These are phyloP conservation scores for Rhinopomastus cyanomelas DNA, from an alignment of 2,113 vertebrate species.

Conservation along the genomic window DNA sequence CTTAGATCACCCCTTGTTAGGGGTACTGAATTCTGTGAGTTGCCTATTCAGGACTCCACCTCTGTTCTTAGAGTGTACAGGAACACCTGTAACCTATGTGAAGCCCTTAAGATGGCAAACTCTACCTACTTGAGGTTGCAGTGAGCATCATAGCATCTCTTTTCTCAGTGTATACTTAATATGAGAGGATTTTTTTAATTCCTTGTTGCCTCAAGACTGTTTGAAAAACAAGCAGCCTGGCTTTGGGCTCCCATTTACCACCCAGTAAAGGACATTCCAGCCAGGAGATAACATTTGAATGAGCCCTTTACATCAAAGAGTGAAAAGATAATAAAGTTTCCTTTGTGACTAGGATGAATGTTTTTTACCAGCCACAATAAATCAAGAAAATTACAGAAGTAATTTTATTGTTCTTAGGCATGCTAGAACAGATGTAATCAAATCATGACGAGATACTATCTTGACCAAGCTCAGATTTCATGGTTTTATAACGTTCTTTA, in stretches of 20 bases:
- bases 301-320: not conserved
- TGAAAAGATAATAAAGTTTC: conserved; percentile 9
- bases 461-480: conserved; percentile 27
- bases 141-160: not conserved
- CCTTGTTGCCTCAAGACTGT: not conserved
- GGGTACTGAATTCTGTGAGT: not conserved
- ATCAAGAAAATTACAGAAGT: conserved; percentile 35
- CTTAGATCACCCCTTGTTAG: not conserved
- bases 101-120: not conserved
- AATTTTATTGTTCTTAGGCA: conserved; percentile 23
- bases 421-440: conserved; percentile 17
- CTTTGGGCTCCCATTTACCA: not conserved
- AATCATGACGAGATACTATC: conserved; percentile 34
- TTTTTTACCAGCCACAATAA: conserved; percentile 12
- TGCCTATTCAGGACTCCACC: not conserved
- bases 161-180: not conserved
- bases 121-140: not conserved
- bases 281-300: not conserved
- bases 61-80: not conserved
- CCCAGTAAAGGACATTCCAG: not conserved
- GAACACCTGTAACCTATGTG: not conserved
- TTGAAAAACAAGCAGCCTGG: not conserved
- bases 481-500: not conserved
- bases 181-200: not conserved
- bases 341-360: not conserved